Percentiles rank a stretch among this genome's conserved stretches.
Conservation (phyloP, 64 coral and sea anemone species). For the Stichodactyla helianthus region DNA sequence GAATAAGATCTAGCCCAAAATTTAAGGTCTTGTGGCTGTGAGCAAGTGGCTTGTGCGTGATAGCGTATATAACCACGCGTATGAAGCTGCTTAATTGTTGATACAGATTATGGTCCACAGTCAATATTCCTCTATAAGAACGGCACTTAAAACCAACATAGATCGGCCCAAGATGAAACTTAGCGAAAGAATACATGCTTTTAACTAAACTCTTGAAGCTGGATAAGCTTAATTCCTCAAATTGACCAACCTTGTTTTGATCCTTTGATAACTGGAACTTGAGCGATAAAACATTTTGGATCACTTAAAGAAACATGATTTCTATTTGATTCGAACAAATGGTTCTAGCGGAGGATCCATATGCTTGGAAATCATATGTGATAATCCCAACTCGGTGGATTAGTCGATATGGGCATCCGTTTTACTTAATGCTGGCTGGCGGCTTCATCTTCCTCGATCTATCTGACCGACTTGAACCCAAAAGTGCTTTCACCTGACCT, state of each 20-base stretch:
- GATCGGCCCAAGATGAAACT: constrained; percentile 7
- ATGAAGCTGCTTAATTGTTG: not conserved
- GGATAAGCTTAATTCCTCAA: constrained; percentile 11
- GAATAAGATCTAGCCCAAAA: not conserved
- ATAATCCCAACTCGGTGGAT: constrained; percentile 8
- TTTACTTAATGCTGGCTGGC: constrained; percentile 9
- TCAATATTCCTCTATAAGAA: constrained; percentile 1
- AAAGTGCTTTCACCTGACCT: not conserved
- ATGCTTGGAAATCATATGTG: not conserved
- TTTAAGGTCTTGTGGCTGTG: too few relatives aligned
- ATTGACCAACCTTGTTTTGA: not conserved
- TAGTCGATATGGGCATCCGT: not conserved
- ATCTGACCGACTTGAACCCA: not conserved
- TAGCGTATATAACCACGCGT: not conserved
- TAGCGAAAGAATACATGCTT: constrained; percentile 18
- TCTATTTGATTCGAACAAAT: constrained; percentile 7
- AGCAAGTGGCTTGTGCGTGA: not conserved
- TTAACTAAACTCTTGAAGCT: constrained; percentile 16
- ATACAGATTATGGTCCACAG: not conserved
- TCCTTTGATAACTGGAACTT: constrained; percentile 1
- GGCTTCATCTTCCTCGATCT: not conserved
- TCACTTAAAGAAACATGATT: constrained; percentile 15
- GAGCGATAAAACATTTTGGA: constrained; percentile 17
- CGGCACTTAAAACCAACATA: not conserved
- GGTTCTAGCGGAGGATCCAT: not conserved